Base-by-base conservation (phyloP, 2,888 invertebrate genomes). In the Eristalis pertinax region DNA sequence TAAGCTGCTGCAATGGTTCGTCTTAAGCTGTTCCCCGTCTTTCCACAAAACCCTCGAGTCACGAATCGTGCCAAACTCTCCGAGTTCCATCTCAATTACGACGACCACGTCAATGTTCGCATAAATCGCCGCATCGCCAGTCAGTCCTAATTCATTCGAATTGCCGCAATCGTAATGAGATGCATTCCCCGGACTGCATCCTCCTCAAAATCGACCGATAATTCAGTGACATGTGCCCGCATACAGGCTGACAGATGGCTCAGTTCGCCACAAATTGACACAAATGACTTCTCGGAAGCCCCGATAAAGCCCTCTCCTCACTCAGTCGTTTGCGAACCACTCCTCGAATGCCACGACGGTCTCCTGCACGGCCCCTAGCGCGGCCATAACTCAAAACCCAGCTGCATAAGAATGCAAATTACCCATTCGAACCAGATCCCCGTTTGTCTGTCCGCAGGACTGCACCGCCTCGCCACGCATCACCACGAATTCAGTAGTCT, bases 401-500 rank as follows among this genome's bases (percentile, higher is more conserved):
- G 69, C 65, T 84, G 70, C 58, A 81, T 60, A 68, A 63, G 38
- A 81, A 80, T 80, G 69, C 60, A 67, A 85, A 78, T 67, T 10
- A 84, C 19, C 64, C 24, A 29, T 79, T 35, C 62, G 26, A 26
- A 56, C 75, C 67, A 35, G 63, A 83, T 83, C 58, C 78, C 82
- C 68, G 74, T 72, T 63, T 62, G 56, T 26, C 81, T 35, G 63
- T 32, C 19, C 7, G n/a, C 24, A 78, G 73, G 72, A 72, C 3
- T n/a, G 8, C 50, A 65, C 72, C 81, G 32, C n/a, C 2, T 24
- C 65, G 65, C 76, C 81, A 77, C 77, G 80, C 84, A 84, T 83
- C 68, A 60, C 67, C 41, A 72, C 73, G 70, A 70, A 79, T 29
- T 29, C 79, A 79, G 70, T 73, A 79, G 75, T 29, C 65, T 87